These are phyloP conservation scores for Oreochromis grahami DNA, from an alignment of 2,797 vertebrate genomes.

Conservation along the genomic window DNA sequence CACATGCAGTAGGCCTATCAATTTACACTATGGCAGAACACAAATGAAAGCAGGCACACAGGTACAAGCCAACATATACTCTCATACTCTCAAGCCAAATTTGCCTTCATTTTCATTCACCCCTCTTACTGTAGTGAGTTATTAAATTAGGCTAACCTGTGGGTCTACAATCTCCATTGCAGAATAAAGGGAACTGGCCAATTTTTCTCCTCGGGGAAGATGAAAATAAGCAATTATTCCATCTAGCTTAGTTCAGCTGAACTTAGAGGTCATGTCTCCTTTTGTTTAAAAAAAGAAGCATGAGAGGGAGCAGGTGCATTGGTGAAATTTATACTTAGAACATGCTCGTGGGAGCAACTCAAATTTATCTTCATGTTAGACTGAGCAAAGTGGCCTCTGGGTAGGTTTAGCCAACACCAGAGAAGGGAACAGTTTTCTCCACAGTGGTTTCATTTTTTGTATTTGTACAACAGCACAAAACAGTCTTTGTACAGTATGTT, in stretches of 20 bases:
- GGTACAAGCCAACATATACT: conserved; percentile 31
- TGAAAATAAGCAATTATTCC: conserved; percentile 49
- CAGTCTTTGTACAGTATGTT: background rate
- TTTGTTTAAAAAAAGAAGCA: background rate
- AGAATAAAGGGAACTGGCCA: conserved; percentile 23
- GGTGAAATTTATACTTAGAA: background rate
- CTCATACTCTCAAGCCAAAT: conserved; percentile 43
- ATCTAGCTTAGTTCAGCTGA: conserved; percentile 3
- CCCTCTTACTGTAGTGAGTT: conserved; percentile 1
- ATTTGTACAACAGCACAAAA: background rate
- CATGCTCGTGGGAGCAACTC: background rate
- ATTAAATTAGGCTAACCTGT: conserved; percentile 44
- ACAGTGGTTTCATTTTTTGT: background rate
- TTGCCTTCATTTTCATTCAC: conserved; percentile 26
- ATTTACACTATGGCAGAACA: background rate
- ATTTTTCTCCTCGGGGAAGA: conserved; percentile 20
- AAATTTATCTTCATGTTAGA: conserved; percentile 6
- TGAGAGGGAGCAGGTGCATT: background rate
- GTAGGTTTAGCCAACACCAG: background rate
- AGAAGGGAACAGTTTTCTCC: background rate
- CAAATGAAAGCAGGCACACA: background rate
- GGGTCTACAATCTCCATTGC: conserved; percentile 8
- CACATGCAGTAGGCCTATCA: background rate
- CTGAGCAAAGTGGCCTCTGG: background rate
- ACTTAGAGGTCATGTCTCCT: conserved; percentile 14